Conservation (phyloP, 2,113 vertebrate species). For the Gopherus flavomarginatus region DNA sequence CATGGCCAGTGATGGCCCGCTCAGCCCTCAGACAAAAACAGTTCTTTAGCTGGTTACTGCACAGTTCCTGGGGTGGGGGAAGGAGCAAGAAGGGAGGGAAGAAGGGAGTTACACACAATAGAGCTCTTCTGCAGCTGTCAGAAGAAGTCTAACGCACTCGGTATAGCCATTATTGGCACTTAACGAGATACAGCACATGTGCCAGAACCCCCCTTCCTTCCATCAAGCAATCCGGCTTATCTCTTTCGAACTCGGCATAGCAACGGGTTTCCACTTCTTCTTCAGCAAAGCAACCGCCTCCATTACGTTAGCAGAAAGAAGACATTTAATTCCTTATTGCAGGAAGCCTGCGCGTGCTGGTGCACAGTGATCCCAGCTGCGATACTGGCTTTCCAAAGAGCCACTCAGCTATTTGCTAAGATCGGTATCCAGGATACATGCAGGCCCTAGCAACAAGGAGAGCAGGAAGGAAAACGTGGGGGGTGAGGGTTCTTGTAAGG, state of each 20-base stretch:
- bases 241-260: slow-evolving; percentile 34
- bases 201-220: slow-evolving; percentile 27
- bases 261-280: not conserved
- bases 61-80: not conserved
- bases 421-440: slow-evolving; percentile 75
- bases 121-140: slow-evolving; percentile 31
- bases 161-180: not conserved
- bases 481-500: not conserved
- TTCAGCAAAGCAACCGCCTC: not conserved
- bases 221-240: slow-evolving; percentile 20
- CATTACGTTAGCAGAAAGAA: slow-evolving; percentile 10
- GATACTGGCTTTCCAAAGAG: slow-evolving; percentile 60
- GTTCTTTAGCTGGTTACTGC: not conserved
- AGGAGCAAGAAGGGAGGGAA: not conserved
- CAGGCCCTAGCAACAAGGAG: slow-evolving; percentile 64
- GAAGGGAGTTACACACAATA: not conserved
- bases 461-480: not conserved
- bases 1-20: slow-evolving; percentile 69
- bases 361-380: slow-evolving; percentile 50
- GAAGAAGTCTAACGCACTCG: slow-evolving; percentile 9
- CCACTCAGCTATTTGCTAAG: slow-evolving; percentile 71
- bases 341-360: slow-evolving; percentile 11
- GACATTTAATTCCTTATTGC: not conserved
- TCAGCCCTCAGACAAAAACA: not conserved
- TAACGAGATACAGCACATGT: slow-evolving; percentile 26